Evolutionary conservation across 2,113 vertebrate species (phyloP), one percentile per base, ranked within the genome.

Genomic region (Prunella himalayana): DNA sequence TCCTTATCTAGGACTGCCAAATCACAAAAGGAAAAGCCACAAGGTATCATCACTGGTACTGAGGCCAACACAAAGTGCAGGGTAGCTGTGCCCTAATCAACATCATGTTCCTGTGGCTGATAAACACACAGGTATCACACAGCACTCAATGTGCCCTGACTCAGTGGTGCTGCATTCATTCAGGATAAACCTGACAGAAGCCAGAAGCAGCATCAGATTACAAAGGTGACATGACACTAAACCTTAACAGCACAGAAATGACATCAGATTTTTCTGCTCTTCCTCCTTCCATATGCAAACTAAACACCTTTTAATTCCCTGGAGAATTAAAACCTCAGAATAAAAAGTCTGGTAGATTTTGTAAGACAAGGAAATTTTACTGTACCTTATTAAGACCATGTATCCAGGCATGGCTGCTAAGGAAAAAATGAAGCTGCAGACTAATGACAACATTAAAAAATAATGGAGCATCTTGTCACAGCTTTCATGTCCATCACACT

Each of bases 311-410:
- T 30, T 45, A 61, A 71, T 80, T 80, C 41, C 44, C 31, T 22
- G 4, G 7, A 11, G 37, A 59, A 51, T 27, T 33, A 22, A 59
- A 44, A 18, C 12, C 27, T 85, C 44, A 31, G 31, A 72, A 86
- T 78, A 65, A 84, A 42, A 66, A 69, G 15, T 41, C 6, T 11
- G n/a, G 10, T 17, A 75, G 25, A 5, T 61, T 75, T 77, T 41
- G n/a, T 71, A 68, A 56, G 6, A 37, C 10, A 56, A 60, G 15
- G 39, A 51, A 30, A 57, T 93, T 89, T 79, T 63, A 64, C 77
- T 53, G 37, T 98, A 98, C 98, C 98, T 98, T 93, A 99, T 96
- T 47, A 98, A 95, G 73, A 98, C 97, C 98, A 98, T 98, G 61
- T 98, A 98, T 12, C 98, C 97, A n/a, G 98, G 98, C 79, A 98